A percentile compares a stretch with the other conserved stretches of the same genome.
Evolutionary conservation across 1,140 invertebrate species (phyloP).

Genomic region (Lepidurus apus): DNA sequence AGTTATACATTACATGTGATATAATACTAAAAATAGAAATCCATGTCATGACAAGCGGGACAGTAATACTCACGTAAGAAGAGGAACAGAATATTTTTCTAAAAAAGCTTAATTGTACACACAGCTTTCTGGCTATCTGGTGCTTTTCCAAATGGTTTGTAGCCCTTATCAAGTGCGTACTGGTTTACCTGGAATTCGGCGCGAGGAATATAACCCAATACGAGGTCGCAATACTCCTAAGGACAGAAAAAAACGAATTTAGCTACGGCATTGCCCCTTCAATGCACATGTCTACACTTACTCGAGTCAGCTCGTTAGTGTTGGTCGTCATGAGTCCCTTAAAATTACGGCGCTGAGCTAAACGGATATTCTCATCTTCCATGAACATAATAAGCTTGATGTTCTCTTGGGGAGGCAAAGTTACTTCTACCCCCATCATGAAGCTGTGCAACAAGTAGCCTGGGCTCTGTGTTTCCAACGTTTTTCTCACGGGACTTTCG

Average conservation of each 20-base stretch:
- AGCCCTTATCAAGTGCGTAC: conserved; percentile 63
- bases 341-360: conserved; percentile 60
- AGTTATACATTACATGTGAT: neutral
- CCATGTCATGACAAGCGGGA: too few relatives aligned
- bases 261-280: neutral
- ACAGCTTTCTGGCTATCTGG: conserved; percentile 62
- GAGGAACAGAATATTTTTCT: neutral
- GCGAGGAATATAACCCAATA: conserved; percentile 70
- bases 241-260: conserved; percentile 34
- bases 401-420: conserved; percentile 62
- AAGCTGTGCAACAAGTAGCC: conserved; percentile 40
- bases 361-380: conserved; percentile 62
- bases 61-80: neutral
- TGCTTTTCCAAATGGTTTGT: conserved; percentile 63
- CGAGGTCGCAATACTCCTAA: conserved; percentile 68
- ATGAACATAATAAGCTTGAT: conserved; percentile 67
- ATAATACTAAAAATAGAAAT: conserved; percentile 2
- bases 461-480: conserved; percentile 44
- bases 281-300: conserved; percentile 43
- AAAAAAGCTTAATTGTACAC: neutral
- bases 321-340: conserved; percentile 75
- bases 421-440: conserved; percentile 61
- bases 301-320: conserved; percentile 75
- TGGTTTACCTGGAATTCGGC: conserved; percentile 73
- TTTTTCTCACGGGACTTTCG: conserved; percentile 5